These are phyloP conservation scores for Ethmia dodecea DNA, from an alignment of 2,888 invertebrate species.

Conservation along the genomic window DNA sequence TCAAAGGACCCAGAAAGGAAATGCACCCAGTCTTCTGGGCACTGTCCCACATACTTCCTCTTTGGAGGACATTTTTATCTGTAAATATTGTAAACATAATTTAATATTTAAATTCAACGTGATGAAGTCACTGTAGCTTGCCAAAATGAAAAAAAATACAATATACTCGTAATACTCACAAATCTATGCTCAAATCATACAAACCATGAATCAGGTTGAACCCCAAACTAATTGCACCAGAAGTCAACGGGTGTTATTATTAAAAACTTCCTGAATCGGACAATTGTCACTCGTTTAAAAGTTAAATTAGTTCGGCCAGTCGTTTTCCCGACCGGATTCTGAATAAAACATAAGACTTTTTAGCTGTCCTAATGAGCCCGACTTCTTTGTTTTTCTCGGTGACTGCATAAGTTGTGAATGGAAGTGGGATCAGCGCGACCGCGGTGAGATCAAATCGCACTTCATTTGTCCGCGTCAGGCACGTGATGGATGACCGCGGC, in stretches of 20 bases:
- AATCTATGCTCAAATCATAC: no score
- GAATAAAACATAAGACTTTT: conserved; percentile 72
- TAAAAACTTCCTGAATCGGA: conserved; percentile 49
- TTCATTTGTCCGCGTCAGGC: conserved; percentile 72
- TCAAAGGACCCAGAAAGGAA: no score
- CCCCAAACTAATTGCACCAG: conserved; percentile 39
- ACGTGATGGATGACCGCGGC: conserved; percentile 53
- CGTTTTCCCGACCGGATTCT: conserved; percentile 46
- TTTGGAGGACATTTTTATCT: no score
- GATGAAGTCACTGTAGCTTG: no score
- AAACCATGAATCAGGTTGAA: conserved; percentile 33
- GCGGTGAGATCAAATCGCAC: conserved; percentile 68
- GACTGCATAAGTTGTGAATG: conserved; percentile 41
- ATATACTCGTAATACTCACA: no score
- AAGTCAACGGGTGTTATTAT: conserved; percentile 39
- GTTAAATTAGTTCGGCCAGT: conserved; percentile 67
- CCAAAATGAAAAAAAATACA: no score
- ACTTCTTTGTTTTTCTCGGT: conserved; percentile 60
- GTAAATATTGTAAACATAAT: no score
- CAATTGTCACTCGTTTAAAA: conserved; percentile 68
- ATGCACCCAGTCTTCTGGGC: no score
- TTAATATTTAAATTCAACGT: no score
- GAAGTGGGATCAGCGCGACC: conserved; percentile 35
- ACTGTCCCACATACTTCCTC: no score
- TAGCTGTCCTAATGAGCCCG: conserved; percentile 61